A percentile compares a stretch with the other conserved stretches of the same genome.
Conservation (phyloP, 2,797 vertebrate species). For the Spheniscus humboldti region DNA sequence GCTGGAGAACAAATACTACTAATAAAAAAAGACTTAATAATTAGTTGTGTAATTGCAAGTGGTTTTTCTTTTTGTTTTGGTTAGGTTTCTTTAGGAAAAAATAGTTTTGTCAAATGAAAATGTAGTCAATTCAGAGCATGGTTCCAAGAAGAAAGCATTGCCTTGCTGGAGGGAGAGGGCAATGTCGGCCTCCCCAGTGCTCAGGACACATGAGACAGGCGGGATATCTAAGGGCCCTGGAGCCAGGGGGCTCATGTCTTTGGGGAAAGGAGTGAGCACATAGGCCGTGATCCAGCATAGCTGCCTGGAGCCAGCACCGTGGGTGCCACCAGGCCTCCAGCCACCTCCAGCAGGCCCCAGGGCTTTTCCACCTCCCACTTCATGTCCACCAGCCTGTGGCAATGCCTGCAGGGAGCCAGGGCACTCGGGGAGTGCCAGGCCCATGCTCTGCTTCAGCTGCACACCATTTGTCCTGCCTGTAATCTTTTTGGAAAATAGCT, state of each 20-base stretch:
- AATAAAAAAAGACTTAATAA: not conserved
- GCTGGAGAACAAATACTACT: not conserved
- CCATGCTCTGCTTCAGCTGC: fast-evolving
- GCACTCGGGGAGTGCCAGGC: not conserved
- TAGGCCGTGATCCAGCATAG: not conserved
- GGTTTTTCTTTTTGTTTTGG: not conserved
- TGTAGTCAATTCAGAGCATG: not conserved
- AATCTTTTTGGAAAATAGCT: not conserved
- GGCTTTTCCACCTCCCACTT: not conserved
- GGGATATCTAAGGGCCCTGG: not conserved
- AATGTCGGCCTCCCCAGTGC: fast-evolving
- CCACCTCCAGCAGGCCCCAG: not conserved
- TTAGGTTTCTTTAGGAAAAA: not conserved
- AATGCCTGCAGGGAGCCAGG: fast-evolving
- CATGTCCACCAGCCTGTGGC: fast-evolving
- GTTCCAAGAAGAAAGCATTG: not conserved
- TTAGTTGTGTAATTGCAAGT: not conserved
- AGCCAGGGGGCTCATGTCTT: not conserved
- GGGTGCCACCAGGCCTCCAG: not conserved
- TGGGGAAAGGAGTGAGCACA: not conserved
- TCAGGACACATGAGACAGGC: not conserved
- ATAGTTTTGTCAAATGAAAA: not conserved
- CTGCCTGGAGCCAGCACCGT: fast-evolving
- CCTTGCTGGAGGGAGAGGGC: not conserved
- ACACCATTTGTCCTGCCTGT: fast-evolving